These are phyloP conservation scores for Megaptera novaeangliae DNA, from an alignment of 2,113 vertebrate genomes.

Conservation along the genomic window DNA sequence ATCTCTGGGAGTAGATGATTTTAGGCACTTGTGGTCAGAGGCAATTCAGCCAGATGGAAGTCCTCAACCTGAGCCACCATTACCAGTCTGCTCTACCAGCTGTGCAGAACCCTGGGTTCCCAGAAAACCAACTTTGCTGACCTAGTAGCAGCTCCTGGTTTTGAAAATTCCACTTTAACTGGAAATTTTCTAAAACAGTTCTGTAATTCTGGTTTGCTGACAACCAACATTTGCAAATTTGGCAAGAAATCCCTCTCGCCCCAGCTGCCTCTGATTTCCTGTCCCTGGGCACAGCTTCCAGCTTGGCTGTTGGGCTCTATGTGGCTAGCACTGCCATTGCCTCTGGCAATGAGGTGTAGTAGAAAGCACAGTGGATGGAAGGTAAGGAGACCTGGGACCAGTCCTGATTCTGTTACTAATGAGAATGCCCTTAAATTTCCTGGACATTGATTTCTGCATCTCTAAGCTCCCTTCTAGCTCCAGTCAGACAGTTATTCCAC, in stretches of 20 bases:
- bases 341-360: not conserved
- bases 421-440: not conserved
- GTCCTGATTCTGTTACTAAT: not conserved
- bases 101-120: not conserved
- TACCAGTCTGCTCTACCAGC: not conserved
- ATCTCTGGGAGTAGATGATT: not conserved
- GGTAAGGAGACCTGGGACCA: not conserved
- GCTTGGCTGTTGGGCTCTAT: not conserved
- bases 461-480: not conserved
- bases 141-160: not conserved
- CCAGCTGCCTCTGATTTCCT: conserved; percentile 46
- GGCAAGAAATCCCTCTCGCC: not conserved
- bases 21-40: conserved; percentile 9
- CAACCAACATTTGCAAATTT: conserved; percentile 50
- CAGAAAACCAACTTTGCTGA: conserved; percentile 12
- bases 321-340: not conserved
- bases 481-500: not conserved
- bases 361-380: not conserved
- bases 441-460: not conserved
- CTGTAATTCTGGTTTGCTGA: conserved; percentile 41
- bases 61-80: not conserved
- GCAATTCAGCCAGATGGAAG: not conserved
- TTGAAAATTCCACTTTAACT: conserved; percentile 57
- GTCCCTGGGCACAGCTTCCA: not conserved
- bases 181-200: conserved; percentile 60